phyloP scores from a whole-genome alignment of 2,113 vertebrate species.

The Corythoichthys intestinalis region DNA sequence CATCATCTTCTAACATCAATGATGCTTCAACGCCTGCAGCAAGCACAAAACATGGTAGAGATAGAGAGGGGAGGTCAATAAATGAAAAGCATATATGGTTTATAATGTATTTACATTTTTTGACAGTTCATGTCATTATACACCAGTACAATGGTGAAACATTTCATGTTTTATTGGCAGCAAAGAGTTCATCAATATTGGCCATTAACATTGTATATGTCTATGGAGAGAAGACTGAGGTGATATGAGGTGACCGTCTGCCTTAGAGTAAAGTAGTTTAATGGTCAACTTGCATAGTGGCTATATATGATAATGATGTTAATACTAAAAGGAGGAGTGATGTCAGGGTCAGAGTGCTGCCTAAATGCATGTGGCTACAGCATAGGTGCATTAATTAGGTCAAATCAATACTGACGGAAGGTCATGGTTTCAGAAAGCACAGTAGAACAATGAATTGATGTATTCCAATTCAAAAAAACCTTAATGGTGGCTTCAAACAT shows the following conservation, averaged over 20 bases:
- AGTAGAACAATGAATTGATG: constrained; percentile 5
- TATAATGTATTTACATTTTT: constrained; percentile 36
- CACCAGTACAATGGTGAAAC: constrained; percentile 20
- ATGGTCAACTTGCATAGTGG: constrained; percentile 11
- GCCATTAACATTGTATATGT: constrained; percentile 18
- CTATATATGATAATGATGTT: constrained; percentile 21
- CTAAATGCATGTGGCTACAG: background rate
- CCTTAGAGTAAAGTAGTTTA: constrained; percentile 23
- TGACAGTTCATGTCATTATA: constrained; percentile 22
- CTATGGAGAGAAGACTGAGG: constrained; percentile 15
- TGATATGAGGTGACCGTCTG: constrained; percentile 33
- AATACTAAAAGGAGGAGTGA: constrained; percentile 1
- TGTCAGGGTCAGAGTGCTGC: constrained; percentile 25
- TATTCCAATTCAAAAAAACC: constrained; percentile 21
- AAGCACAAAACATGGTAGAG: constrained; percentile 8
- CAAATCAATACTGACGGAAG: constrained; percentile 29
- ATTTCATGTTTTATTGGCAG: constrained; percentile 28
- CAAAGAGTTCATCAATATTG: constrained; percentile 25
- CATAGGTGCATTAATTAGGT: constrained; percentile 9
- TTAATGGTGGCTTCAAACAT: background rate
- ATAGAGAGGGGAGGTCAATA: constrained; percentile 18
- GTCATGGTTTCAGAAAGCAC: constrained; percentile 27
- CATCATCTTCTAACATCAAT: constrained; percentile 27
- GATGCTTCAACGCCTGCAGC: constrained; percentile 16
- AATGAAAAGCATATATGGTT: constrained; percentile 17